phyloP scores from a whole-genome alignment of 2,888 invertebrate species.

The Rhabditophanes sp. region DNA sequence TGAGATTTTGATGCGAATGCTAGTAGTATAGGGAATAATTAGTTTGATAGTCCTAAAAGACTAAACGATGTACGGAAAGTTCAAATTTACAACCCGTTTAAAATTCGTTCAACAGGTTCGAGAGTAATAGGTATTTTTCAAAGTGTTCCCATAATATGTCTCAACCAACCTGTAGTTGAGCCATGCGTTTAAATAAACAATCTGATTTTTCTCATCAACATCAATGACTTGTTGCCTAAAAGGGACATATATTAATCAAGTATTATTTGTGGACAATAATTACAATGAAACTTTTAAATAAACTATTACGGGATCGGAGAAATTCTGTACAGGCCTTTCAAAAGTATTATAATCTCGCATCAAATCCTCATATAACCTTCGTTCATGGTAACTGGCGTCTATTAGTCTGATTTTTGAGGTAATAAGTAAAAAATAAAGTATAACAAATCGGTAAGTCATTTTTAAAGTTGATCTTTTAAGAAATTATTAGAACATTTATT shows the following conservation, averaged over 20 bases:
- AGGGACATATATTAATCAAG: no score
- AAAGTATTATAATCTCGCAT: constrained; percentile 36
- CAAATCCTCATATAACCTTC: constrained; percentile 33
- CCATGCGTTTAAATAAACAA: constrained; percentile 21
- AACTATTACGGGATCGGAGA: constrained; percentile 35
- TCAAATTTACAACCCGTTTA: no score
- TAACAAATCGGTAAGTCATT: no score
- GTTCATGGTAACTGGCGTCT: constrained; percentile 20
- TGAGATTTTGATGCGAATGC: no score
- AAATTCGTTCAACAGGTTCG: no score
- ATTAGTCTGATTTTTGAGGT: constrained; percentile 1
- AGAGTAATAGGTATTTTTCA: not conserved
- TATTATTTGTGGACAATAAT: no score
- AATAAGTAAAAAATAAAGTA: no score
- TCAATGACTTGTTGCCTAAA: constrained; percentile 43
- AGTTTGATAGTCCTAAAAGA: no score
- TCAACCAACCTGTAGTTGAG: constrained; percentile 2
- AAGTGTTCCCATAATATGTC: not conserved
- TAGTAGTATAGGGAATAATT: no score
- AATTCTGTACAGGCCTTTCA: constrained; percentile 38
- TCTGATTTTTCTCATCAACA: constrained; percentile 42
- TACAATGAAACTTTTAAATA: constrained; percentile 30
- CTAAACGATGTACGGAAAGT: no score
- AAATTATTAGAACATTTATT: no score
- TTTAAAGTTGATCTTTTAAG: no score